Base-by-base conservation (phyloP, 2,113 vertebrate genomes). In the Callorhinus ursinus region DNA sequence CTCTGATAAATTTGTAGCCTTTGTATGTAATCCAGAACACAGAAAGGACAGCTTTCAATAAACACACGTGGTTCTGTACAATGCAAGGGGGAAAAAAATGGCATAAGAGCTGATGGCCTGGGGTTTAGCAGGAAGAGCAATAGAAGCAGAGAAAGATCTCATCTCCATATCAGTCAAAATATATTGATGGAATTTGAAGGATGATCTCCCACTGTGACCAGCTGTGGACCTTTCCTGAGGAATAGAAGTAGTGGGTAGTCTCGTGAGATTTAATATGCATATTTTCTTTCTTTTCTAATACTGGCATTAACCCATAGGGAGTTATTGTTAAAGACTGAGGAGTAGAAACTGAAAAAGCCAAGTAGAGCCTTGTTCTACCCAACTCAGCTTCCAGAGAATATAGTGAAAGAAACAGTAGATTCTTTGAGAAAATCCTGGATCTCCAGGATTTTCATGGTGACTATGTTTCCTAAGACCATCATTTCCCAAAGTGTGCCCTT, bases 111-210 rank as follows among this genome's bases (percentile, higher is more conserved):
- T 57, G 15, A n/a, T 14, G 42, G 39, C 21, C 85, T 67, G 21
- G 16, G 24, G 55, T 59, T 88, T 39, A 79, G 71, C 46, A 61
- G 74, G 59, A 96, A 72, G 89, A 90, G 46, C 83, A 81, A 79
- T 8, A 63, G 65, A 93, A 94, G 16, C 57, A 69, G 39, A 72
- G 77, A 89, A 88, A 92, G 26, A 72, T 49, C 69, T 51, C 53
- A 86, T 67, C 51, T 97, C 82, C 61, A 4, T 53, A 28, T 77
- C 63, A 65, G 31, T 90, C 94, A 83, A 57, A 94, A 82, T 61
- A 18, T 26, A 90, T 13, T 63, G 84, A 82, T 19, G 14, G 82
- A 57, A 88, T 89, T 81, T 63, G 57, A 90, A 86, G 51, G 53
- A 63, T 4, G 0, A 9, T 49, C 91, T 88, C 85, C 89, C 16